Evolutionary conservation across 2,888 invertebrate species (phyloP).

Genomic region (Macrosiphum euphorbiae): DNA sequence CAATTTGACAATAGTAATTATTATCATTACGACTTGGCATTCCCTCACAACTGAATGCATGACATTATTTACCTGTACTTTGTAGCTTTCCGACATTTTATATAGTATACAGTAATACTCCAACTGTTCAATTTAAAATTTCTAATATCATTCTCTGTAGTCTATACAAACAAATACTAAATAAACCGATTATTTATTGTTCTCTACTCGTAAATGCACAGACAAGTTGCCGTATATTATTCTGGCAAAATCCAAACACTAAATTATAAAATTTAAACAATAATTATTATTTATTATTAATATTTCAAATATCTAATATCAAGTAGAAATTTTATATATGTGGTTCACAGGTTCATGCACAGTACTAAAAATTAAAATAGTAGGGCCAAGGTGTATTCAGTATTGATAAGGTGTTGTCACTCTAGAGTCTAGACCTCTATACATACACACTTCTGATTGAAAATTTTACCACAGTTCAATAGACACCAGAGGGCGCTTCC

Average conservation of each 20-base stretch:
- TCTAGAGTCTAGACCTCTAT: too few relatives aligned
- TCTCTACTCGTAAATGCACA: not conserved
- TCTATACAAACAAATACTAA: not conserved
- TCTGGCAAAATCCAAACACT: not conserved
- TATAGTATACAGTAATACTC: not conserved
- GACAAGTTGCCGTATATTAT: not conserved
- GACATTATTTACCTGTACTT: constrained; percentile 25
- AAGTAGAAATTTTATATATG: too few relatives aligned
- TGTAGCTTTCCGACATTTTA: constrained; percentile 48
- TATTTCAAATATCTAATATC: not conserved
- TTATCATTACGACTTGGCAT: not conserved
- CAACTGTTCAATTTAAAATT: not conserved
- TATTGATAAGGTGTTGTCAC: too few relatives aligned
- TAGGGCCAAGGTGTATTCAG: too few relatives aligned
- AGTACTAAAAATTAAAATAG: too few relatives aligned
- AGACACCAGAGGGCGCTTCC: too few relatives aligned
- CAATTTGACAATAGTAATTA: not conserved
- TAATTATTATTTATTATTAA: not conserved
- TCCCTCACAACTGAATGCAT: not conserved
- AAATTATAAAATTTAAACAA: not conserved
- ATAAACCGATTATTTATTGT: not conserved
- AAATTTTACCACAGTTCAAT: too few relatives aligned
- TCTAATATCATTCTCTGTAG: not conserved
- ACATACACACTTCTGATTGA: too few relatives aligned
- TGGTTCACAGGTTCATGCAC: too few relatives aligned